These are phyloP conservation scores for Scaptomyza parva DNA, from an alignment of 2,888 invertebrate genomes.

Conservation along the genomic window DNA sequence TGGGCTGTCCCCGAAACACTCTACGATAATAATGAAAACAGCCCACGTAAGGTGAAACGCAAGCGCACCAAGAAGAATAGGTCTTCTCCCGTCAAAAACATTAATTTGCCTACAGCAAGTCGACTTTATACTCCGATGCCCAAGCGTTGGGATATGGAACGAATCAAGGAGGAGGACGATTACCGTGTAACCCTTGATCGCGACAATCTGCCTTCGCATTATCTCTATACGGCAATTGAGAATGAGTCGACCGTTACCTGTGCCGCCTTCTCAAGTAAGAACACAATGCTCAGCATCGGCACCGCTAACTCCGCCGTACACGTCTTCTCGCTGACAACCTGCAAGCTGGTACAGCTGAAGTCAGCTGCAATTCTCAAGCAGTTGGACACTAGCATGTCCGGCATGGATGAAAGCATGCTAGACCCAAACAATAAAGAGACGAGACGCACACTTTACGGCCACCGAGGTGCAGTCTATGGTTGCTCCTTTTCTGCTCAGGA, in stretches of 20 bases:
- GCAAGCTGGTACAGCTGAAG: conserved; percentile 55
- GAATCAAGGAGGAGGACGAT: conserved; percentile 47
- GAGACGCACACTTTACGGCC: conserved; percentile 49
- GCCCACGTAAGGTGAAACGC: conserved; percentile 7
- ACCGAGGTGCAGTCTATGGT: conserved; percentile 49
- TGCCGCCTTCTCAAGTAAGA: conserved; percentile 47
- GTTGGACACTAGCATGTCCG: conserved; percentile 39
- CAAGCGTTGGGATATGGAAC: conserved; percentile 50
- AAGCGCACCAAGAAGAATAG: conserved; percentile 42
- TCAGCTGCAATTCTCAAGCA: conserved; percentile 28
- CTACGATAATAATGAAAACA: conserved; percentile 27
- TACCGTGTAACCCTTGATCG: conserved; percentile 41
- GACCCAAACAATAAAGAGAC: conserved; percentile 28
- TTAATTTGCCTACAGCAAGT: conserved; percentile 25
- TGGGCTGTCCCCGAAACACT: conserved; percentile 26
- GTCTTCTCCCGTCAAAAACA: conserved; percentile 13
- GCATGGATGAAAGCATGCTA: conserved; percentile 50
- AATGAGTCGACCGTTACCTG: conserved; percentile 45
- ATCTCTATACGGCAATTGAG: conserved; percentile 40
- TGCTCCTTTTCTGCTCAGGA: conserved; percentile 54
- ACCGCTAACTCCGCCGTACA: conserved; percentile 42
- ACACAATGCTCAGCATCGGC: conserved; percentile 53
- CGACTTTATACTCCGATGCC: conserved; percentile 44
- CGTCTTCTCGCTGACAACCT: conserved; percentile 46
- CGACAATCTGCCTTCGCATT: conserved; percentile 47